These are phyloP conservation scores for Lacanobia wlatinum DNA, from an alignment of 2,888 invertebrate genomes.

Conservation along the genomic window DNA sequence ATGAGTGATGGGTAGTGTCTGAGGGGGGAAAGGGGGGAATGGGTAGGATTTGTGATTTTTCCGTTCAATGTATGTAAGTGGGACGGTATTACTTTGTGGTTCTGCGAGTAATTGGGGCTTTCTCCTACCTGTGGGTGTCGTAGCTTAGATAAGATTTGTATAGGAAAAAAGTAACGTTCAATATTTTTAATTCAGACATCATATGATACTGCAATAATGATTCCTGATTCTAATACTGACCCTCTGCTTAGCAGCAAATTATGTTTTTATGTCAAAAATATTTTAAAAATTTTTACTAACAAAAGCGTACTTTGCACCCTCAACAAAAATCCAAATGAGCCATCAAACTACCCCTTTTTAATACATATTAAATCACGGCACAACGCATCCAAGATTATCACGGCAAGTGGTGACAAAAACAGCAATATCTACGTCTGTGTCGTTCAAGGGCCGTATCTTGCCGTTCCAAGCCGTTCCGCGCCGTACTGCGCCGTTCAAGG, in stretches of 20 bases:
- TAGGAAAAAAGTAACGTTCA: too few relatives aligned
- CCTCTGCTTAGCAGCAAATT: background rate
- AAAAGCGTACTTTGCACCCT: background rate
- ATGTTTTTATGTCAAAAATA: background rate
- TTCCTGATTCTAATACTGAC: background rate
- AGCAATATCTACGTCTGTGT: slow-evolving; percentile 42
- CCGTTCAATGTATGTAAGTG: slow-evolving; percentile 40
- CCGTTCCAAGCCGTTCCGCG: slow-evolving; percentile 27
- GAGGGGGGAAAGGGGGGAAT: background rate
- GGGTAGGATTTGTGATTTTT: slow-evolving; percentile 42
- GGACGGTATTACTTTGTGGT: slow-evolving; percentile 33
- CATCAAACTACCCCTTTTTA: slow-evolving; percentile 11
- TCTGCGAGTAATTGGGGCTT: background rate
- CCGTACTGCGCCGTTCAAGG: slow-evolving; percentile 42
- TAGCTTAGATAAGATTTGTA: background rate
- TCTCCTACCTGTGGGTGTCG: slow-evolving; percentile 19
- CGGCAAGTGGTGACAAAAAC: slow-evolving; percentile 42
- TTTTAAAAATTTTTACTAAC: background rate
- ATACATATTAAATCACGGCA: slow-evolving; percentile 39
- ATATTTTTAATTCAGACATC: too few relatives aligned
- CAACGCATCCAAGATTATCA: slow-evolving; percentile 27
- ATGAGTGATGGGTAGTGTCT: slow-evolving; percentile 39
- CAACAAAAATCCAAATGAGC: slow-evolving; percentile 7
- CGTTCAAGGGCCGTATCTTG: slow-evolving; percentile 49
- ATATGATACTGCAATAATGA: too few relatives aligned